A percentile compares a stretch with the other conserved stretches of the same genome.
phyloP scores from a whole-genome alignment of 2,888 invertebrate species.

The Helicoverpa assulta region DNA sequence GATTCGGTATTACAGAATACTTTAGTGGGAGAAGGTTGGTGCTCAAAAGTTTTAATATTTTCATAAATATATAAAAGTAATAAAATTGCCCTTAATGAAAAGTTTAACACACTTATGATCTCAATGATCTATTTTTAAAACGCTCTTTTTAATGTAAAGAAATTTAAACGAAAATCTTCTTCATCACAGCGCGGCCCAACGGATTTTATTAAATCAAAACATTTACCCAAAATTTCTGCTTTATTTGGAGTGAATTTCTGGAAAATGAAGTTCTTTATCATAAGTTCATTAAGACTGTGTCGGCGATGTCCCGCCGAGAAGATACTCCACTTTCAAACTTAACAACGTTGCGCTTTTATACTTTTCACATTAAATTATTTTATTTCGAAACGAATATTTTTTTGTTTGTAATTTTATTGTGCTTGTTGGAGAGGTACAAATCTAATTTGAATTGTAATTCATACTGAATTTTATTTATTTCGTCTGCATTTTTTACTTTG shows the following conservation, averaged over 20 bases:
- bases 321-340: constrained; percentile 70
- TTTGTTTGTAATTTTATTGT: background rate
- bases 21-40: no score
- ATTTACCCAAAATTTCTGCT: constrained; percentile 71
- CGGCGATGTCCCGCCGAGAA: constrained; percentile 65
- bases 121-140: constrained; percentile 17
- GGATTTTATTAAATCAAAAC: constrained; percentile 73
- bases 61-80: background rate
- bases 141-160: constrained; percentile 4
- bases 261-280: constrained; percentile 79
- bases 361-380: constrained; percentile 43
- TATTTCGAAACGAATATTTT: constrained; percentile 17
- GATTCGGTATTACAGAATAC: no score
- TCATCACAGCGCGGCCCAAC: constrained; percentile 40
- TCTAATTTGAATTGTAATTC: background rate
- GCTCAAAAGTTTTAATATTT: background rate
- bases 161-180: constrained; percentile 46
- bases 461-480: background rate
- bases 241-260: constrained; percentile 73
- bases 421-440: background rate
- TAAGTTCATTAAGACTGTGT: constrained; percentile 78
- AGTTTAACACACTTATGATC: background rate
- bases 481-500: constrained; percentile 6
- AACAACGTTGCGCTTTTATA: constrained; percentile 56
- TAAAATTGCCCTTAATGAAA: background rate